Conservation (phyloP, 1,140 invertebrate species). For the Manduca sexta region DNA sequence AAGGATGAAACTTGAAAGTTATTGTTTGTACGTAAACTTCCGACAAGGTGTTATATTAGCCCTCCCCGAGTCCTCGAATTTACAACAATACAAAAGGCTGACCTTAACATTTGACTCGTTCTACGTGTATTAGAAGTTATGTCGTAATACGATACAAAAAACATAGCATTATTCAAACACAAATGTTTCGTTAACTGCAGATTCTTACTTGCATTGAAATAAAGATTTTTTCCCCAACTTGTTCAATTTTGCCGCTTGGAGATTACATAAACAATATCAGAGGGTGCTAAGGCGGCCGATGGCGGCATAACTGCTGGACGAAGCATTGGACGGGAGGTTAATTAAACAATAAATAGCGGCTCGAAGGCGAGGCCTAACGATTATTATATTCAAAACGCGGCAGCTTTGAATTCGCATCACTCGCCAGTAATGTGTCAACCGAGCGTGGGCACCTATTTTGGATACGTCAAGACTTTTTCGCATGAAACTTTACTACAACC, state of each 20-base stretch:
- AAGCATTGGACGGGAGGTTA: slow-evolving; percentile 33
- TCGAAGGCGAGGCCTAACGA: slow-evolving; percentile 34
- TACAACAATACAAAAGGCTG: too few species aligned
- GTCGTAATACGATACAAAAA: not conserved
- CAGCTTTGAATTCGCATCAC: slow-evolving; percentile 70
- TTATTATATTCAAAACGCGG: slow-evolving; percentile 65
- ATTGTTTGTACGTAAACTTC: too few species aligned
- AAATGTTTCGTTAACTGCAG: not conserved
- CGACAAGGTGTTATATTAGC: too few species aligned
- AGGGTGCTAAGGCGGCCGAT: slow-evolving; percentile 29
- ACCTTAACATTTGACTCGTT: not conserved
- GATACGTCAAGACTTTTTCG: too few species aligned
- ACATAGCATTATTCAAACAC: too few species aligned
- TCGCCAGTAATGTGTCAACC: slow-evolving; percentile 67
- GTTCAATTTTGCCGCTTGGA: slow-evolving; percentile 35
- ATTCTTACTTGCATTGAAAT: not conserved
- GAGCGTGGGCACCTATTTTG: slow-evolving; percentile 41
- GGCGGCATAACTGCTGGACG: slow-evolving; percentile 29
- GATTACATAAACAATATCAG: slow-evolving; percentile 51
- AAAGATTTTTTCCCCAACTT: slow-evolving; percentile 31
- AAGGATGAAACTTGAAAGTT: too few species aligned
- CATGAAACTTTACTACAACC: too few species aligned
- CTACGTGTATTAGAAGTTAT: not conserved
- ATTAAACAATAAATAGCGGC: slow-evolving; percentile 70
- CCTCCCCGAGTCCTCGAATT: too few species aligned